Base-by-base conservation (phyloP, 2,113 vertebrate genomes). In the Lasiurus borealis region DNA sequence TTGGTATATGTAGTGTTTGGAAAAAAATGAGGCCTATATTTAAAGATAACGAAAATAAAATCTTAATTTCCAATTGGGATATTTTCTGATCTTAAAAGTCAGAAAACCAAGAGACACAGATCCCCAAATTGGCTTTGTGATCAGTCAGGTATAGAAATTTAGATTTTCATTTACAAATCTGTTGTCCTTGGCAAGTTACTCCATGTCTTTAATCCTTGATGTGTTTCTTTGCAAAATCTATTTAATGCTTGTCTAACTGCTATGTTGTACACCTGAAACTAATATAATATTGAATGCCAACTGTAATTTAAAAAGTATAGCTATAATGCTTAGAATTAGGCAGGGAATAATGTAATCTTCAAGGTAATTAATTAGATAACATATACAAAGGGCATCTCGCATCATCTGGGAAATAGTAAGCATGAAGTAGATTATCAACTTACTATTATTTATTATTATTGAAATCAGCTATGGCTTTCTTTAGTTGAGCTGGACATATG, bases 1-100 rank as follows among this genome's bases (percentile, higher is more conserved):
- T 95, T 48, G 6, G 21, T 77, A 90, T 15, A 59, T 44, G 88
- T 12, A 50, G 69, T 57, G 68, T 27, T 36, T 93, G 57, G 18
- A 8, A 57, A 21, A 40, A 96, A 91, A 91, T 85, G 52, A 54
- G 76, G n/a, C n/a, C 36, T 87, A 93, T 44, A 93, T 77, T 96
- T 87, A 87, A 78, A 68, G 40, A 94, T 29, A 14, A n/a, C 68
- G 14, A 90, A 48, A 77, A 59, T 86, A 93, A 87, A 78, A 83
- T 87, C 8, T 25, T 75, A 78, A 75, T 93, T 96, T 91, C 11
- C 12, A 68, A 15, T 40, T 40, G 40, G 40, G 40, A 40, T 40
- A 40, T 40, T 40, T 40, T 40, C 40, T 40, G 40, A 84, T 34
- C 18, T 80, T 89, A 34, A 94, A 93, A 83, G 25, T 59, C 14